Evolutionary conservation across 1,140 invertebrate genomes (phyloP).

Genomic region (Aphis craccivora): DNA sequence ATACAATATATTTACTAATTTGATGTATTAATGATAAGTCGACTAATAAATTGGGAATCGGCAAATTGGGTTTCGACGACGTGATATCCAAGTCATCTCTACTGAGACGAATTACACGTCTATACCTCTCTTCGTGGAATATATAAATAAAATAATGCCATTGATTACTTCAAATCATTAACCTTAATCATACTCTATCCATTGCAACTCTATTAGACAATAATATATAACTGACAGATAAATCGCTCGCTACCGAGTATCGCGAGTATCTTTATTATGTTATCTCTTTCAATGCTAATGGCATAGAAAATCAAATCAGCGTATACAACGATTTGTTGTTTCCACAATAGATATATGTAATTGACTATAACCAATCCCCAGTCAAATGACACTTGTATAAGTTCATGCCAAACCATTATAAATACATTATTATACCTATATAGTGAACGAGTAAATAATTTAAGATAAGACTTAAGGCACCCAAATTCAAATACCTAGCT

Average conservation of each 20-base stretch:
- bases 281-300: neutral
- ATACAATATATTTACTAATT: too few relatives aligned
- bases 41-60: too few relatives aligned
- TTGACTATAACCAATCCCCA: neutral
- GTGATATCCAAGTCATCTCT: neutral
- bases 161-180: neutral
- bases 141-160: neutral
- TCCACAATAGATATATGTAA: neutral
- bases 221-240: neutral
- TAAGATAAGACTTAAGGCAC: neutral
- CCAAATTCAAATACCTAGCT: neutral
- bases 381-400: neutral
- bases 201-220: neutral
- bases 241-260: neutral
- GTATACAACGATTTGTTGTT: neutral
- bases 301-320: neutral
- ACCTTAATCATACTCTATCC: neutral
- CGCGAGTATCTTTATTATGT: neutral
- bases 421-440: neutral
- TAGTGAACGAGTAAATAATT: neutral
- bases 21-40: too few relatives aligned
- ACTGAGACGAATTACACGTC: neutral
- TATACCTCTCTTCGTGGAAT: neutral
- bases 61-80: too few relatives aligned
- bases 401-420: neutral